Conservation (phyloP, 1,140 invertebrate genomes). For the Colletes latitarsis region DNA sequence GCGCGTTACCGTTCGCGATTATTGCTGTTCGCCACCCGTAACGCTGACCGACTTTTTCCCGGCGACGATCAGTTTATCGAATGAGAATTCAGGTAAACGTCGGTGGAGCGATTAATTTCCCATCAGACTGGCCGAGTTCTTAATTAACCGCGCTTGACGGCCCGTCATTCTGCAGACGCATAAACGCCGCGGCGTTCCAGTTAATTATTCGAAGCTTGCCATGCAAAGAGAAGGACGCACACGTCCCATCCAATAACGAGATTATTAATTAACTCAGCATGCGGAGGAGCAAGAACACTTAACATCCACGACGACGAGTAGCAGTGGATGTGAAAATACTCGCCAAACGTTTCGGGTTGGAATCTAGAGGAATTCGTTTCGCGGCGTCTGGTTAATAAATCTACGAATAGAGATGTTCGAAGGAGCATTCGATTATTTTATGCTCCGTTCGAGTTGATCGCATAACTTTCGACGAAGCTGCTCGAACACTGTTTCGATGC, state of each 20-base stretch:
- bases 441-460: not conserved
- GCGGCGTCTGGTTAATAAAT: not conserved
- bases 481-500: too few relatives aligned
- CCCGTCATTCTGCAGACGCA: conserved; percentile 40
- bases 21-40: too few relatives aligned
- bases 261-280: conserved; percentile 57
- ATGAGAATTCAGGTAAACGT: conserved; percentile 18
- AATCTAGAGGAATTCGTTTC: not conserved
- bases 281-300: conserved; percentile 41
- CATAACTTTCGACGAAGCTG: not conserved
- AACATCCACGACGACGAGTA: conserved; percentile 10
- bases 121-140: conserved; percentile 31
- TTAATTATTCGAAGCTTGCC: conserved; percentile 50
- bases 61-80: conserved; percentile 9
- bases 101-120: conserved; percentile 36
- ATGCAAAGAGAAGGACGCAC: conserved; percentile 9
- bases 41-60: not conserved
- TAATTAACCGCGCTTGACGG: conserved; percentile 48
- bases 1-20: too few relatives aligned
- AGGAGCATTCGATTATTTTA: not conserved
- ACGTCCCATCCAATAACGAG: conserved; percentile 44
- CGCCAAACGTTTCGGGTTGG: not conserved
- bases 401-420: not conserved
- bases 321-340: conserved; percentile 10
- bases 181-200: conserved; percentile 28